These are phyloP conservation scores for Pachyuromys duprasi DNA, from an alignment of 2,797 vertebrate species.

Conservation along the genomic window DNA sequence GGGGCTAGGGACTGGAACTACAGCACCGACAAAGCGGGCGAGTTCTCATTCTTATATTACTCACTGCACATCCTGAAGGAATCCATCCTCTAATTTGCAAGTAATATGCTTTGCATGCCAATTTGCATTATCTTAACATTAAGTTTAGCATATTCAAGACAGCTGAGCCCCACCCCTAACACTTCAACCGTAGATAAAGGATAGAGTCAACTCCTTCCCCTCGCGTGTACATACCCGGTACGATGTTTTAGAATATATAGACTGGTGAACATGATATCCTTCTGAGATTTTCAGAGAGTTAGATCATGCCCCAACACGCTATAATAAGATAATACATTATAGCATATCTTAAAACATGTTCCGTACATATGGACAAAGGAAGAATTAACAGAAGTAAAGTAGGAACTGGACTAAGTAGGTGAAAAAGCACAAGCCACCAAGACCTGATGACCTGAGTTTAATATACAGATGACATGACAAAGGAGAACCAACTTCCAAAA, in stretches of 20 bases:
- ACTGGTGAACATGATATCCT: background rate
- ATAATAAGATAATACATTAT: background rate
- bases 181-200: background rate
- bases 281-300: background rate
- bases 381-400: background rate
- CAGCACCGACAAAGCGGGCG: background rate
- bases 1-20: background rate
- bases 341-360: background rate
- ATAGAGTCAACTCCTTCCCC: too few species aligned
- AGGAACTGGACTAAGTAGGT: background rate
- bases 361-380: background rate
- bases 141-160: background rate
- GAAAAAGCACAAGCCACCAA: background rate
- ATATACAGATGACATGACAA: background rate
- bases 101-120: background rate
- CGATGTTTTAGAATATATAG: background rate
- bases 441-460: background rate
- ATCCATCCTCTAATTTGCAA: background rate
- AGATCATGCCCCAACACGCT: background rate
- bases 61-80: background rate
- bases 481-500: background rate
- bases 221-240: background rate
- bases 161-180: background rate
- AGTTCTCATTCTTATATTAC: background rate
- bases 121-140: conserved; percentile 9